Evolutionary conservation across 2,797 vertebrate genomes (phyloP).

Genomic region (Enteromius mattozi): DNA sequence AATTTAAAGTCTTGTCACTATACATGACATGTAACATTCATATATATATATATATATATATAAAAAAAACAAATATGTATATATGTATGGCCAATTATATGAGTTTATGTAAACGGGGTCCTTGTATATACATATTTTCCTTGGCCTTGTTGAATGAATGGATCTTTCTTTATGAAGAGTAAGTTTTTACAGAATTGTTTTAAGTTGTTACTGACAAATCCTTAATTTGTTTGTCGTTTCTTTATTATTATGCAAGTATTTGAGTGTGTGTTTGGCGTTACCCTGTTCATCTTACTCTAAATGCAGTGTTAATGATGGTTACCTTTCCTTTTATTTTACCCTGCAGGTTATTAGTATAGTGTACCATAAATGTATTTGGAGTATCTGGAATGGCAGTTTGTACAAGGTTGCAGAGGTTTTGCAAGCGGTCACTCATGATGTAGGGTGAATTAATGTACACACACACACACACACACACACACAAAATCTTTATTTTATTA

Average conservation of each 20-base stretch:
- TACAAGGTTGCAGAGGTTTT: slow-evolving; percentile 28
- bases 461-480: background rate
- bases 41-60: slow-evolving; percentile 73
- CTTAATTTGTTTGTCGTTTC: slow-evolving; percentile 17
- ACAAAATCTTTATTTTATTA: background rate
- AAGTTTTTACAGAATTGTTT: slow-evolving; percentile 37
- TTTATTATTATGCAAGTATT: slow-evolving; percentile 53
- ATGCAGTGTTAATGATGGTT: slow-evolving; percentile 36
- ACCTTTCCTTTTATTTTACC: slow-evolving; percentile 16
- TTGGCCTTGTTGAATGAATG: slow-evolving; percentile 73
- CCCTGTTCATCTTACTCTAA: slow-evolving; percentile 31
- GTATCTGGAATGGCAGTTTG: slow-evolving; percentile 27
- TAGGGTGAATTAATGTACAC: background rate
- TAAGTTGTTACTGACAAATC: slow-evolving; percentile 49
- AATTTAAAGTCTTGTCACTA: slow-evolving; percentile 81
- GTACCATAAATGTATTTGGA: slow-evolving; percentile 20
- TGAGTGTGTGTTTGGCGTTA: slow-evolving; percentile 43
- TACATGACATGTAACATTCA: slow-evolving; percentile 76
- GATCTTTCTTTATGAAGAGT: slow-evolving; percentile 40
- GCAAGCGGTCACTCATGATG: background rate
- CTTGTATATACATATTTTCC: slow-evolving; percentile 71
- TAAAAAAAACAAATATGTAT: slow-evolving; percentile 67
- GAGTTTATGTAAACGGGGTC: slow-evolving; percentile 57
- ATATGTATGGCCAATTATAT: slow-evolving; percentile 63
- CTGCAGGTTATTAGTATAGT: slow-evolving; percentile 17